Evolutionary conservation across 2,888 invertebrate genomes (phyloP), one percentile per base, ranked within the genome.

Genomic region (Listrodromus nycthemerus): DNA sequence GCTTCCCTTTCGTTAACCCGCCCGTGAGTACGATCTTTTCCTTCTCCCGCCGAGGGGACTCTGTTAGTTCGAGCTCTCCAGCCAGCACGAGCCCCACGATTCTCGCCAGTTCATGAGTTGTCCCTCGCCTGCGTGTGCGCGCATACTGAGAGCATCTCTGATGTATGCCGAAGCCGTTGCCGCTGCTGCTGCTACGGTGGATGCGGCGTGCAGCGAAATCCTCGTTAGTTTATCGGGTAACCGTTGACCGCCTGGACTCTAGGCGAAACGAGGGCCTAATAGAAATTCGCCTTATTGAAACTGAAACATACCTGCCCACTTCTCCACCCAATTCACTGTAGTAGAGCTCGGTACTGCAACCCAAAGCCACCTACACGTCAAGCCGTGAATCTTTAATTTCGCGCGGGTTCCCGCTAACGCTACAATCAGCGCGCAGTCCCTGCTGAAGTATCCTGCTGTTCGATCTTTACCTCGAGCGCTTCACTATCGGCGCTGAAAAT

Each of bases 161-260:
- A 50, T n/a, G 27, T 30, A 63, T 69, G 8, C 65, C 41, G 33
- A 50, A 41, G 10, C 52, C 10, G 13, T 33, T n/a, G 41, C 21
- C 21, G 41, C 33, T 55, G 21, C 65, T 27, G 48, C 33, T 27
- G 48, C 21, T 27, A 24, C 7, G 5, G 21, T 48, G 8, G 27
- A 55, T 52, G 50, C 41, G 1, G 55, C 19, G 8, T 24, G 41
- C 48, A 67, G 85, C 81, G 87, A 87, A 88, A 89, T 67, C 87
- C 89, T 91, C 90, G 90, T 90, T 91, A 90, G 89, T 88, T 90
- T 90, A 91, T 91, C 91, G 88, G 86, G 85, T 86, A 85, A 82
- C 85, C 27, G 69, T 19, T 67, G 67, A 63, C 77, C 77, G 67
- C 58, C 63, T 50, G 76, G 45, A 71, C 37, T 52, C 84, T 83